Base-by-base conservation (phyloP, 2,797 vertebrate species). In the Apogon hyalosoma region DNA sequence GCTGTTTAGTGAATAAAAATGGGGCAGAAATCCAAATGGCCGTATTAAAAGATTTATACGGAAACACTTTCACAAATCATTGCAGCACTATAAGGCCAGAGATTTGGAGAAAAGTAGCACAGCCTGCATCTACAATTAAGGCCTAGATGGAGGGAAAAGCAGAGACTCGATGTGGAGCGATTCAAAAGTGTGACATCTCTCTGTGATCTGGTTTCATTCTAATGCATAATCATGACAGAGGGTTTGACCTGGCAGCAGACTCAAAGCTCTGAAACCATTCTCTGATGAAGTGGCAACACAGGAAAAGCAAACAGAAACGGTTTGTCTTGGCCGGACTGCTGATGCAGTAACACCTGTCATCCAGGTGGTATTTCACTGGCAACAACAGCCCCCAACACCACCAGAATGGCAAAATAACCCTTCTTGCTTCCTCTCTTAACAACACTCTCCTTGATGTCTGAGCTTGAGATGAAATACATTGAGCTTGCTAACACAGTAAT, bases 41-140 rank as follows among this genome's bases (percentile, higher is more conserved):
- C 7, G 4, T 31, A 82, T 85, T 80, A 87, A 85, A 84, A 82
- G 71, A 82, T 86, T 81, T 73, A 79, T 67, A 54, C 60, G 45
- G 46, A 67, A 80, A 79, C 54, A 69, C 57, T 62, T 70, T 60
- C 52, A 63, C 45, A 76, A 73, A 77, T 61, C 46, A 61, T 49
- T 59, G 40, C 75, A 71, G 47, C 38, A 59, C 45, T 50, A 59
- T 56, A 55, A 77, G 69, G 57, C 24, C 15, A 43, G 53, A 57
- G 67, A 79, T 79, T 77, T 77, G 70, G 59, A 69, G 51, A 21
- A 66, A 76, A 79, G 63, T 53, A 62, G 72, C 42, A 63, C 41
- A 59, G 52, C 31, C 59, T 66, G 24, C 83, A 75, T 11, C 63
- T 36, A 51, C 52, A 73, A 71, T 64, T 76, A 60, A 87, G 68